Base-by-base conservation (phyloP, 2,113 vertebrate species). In the Scomber japonicus region DNA sequence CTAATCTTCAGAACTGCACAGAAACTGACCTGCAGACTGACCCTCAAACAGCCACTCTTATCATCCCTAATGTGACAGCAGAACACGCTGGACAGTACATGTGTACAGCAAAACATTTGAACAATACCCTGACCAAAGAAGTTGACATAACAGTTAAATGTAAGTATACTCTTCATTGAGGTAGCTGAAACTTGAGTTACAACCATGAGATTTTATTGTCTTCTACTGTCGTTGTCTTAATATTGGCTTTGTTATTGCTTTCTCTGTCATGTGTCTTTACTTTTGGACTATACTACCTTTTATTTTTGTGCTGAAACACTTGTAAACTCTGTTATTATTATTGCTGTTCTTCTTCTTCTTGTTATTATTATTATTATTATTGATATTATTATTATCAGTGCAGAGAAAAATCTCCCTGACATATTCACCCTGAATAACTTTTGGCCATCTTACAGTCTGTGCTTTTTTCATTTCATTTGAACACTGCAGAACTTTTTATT, bases 51-150 rank as follows among this genome's bases (percentile, higher is more conserved):
- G 16, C 15, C 21, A 67, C 21, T 35, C 61, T 81, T 0, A 17
- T 5, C 5, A 76, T 88, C 31, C 12, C 0, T n/a, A 88, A 88
- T 3, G 54, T 57, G 49, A 68, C 67, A 0, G 27, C 31, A 17
- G 63, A 55, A 54, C 44, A 88, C 62, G 70, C 74, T 31, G 88
- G 89, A 61, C 16, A 17, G 24, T 93, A 92, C 59, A 9, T 63
- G n/a, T 93, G 92, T 56, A 75, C 21, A 55, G 66, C 14, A 3
- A 31, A 77, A 50, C 44, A 90, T 30, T 3, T 62, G 24, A 83
- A 44, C 0, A 53, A 10, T 2, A 83, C 54, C 40, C 24, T 45
- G 65, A 71, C 3, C 5, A 1, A 31, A 70, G 21, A 53, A 9
- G 45, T 74, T 14, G 21, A 72, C 2, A 48, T 88, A 6, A 56